Conservation (phyloP, 2,113 vertebrate species). For the Phalacrocorax aristotelis region DNA sequence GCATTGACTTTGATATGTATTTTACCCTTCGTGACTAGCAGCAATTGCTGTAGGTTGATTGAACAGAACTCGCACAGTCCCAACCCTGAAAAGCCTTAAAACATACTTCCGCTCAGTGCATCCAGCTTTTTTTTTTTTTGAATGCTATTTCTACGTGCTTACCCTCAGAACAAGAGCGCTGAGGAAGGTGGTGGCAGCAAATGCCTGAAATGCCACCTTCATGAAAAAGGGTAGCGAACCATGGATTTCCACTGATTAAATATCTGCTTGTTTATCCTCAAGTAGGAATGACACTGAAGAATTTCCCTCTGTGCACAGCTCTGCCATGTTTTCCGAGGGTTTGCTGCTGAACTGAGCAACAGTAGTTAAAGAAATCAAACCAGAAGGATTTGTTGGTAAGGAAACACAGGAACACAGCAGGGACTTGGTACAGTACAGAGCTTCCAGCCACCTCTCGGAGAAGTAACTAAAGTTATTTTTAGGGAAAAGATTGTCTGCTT, state of each 20-base stretch:
- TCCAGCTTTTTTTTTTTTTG: neutral
- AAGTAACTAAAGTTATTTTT: neutral
- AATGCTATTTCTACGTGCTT: neutral
- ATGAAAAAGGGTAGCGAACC: neutral
- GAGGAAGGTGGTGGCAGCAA: neutral
- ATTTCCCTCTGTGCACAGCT: neutral
- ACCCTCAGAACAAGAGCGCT: neutral
- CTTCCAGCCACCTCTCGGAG: neutral
- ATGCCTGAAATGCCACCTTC: neutral
- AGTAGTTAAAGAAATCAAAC: neutral
- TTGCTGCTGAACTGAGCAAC: conserved; percentile 17
- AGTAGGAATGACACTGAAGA: neutral
- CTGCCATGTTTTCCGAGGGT: neutral
- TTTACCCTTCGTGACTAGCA: neutral
- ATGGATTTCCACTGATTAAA: neutral
- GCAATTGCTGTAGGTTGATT: neutral
- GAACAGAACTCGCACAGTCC: neutral
- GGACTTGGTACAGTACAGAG: neutral
- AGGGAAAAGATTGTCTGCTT: neutral
- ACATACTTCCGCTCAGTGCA: neutral
- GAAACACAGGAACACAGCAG: neutral
- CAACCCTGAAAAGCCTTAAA: neutral
- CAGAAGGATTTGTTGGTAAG: neutral
- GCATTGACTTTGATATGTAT: neutral
- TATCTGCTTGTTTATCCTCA: neutral